A percentile compares a stretch with the other conserved stretches of the same genome.
These are phyloP conservation scores for Ochotona curzoniae DNA, from an alignment of 2,113 vertebrate genomes.

Conservation along the genomic window DNA sequence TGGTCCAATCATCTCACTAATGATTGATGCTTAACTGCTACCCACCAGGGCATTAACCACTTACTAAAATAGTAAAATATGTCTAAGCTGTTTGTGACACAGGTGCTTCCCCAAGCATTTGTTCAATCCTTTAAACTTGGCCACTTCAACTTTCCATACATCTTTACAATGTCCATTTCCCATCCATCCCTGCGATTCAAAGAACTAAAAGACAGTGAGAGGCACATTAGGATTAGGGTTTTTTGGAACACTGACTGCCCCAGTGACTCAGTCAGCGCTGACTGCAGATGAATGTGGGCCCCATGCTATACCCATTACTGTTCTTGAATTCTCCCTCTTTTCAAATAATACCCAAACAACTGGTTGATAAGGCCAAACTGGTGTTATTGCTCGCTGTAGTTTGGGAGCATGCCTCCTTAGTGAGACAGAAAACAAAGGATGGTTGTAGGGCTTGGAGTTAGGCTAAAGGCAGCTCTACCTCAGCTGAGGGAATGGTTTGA, in stretches of 20 bases:
- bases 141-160: background rate
- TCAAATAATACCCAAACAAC: background rate
- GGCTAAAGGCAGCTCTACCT: background rate
- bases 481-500: background rate
- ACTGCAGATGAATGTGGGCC: background rate
- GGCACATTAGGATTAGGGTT: background rate
- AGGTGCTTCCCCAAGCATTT: background rate
- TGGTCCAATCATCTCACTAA: slow-evolving; percentile 25
- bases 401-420: background rate
- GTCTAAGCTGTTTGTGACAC: background rate
- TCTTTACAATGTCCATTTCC: background rate
- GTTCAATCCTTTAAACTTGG: background rate
- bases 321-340: background rate
- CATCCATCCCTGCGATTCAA: background rate
- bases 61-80: background rate
- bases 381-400: background rate
- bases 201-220: background rate
- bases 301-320: background rate
- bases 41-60: background rate
- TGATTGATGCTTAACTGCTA: background rate
- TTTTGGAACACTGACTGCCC: background rate
- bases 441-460: background rate
- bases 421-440: background rate
- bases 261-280: background rate
- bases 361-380: background rate